A percentile compares a stretch with the other conserved stretches of the same genome.
These are phyloP conservation scores for Cephus spinipes DNA, from an alignment of 2,888 invertebrate species.

Conservation along the genomic window DNA sequence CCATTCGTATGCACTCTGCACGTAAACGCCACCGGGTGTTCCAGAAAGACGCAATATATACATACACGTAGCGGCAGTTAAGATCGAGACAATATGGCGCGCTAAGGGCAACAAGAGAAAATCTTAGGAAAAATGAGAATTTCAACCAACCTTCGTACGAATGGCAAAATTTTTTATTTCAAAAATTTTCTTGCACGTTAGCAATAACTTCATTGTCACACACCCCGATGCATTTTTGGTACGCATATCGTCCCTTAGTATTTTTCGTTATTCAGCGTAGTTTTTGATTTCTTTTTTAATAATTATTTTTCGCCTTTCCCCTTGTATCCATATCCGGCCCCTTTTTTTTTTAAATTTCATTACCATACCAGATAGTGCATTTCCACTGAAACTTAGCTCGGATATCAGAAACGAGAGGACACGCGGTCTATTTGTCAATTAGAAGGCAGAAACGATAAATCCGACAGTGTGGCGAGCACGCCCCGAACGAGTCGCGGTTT, in stretches of 20 bases:
- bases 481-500: conserved; percentile 15
- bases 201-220: neutral
- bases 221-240: no score
- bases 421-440: conserved; percentile 2
- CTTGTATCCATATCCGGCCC: rapidly evolving
- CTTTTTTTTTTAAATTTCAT: no score
- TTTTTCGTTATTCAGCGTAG: no score
- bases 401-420: neutral
- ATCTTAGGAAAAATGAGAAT: neutral
- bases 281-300: no score
- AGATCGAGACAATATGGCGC: neutral
- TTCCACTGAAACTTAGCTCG: neutral
- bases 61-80: neutral
- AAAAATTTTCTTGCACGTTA: neutral
- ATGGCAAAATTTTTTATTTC: neutral
- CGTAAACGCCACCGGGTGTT: neutral
- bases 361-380: no score
- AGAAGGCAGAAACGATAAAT: conserved; percentile 5
- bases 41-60: neutral
- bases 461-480: neutral
- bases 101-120: neutral
- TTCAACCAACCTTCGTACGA: neutral
- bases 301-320: no score
- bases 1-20: neutral
- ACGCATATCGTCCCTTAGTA: no score